phyloP scores from a whole-genome alignment of 2,797 vertebrate genomes.

The Simalia tracyae region DNA sequence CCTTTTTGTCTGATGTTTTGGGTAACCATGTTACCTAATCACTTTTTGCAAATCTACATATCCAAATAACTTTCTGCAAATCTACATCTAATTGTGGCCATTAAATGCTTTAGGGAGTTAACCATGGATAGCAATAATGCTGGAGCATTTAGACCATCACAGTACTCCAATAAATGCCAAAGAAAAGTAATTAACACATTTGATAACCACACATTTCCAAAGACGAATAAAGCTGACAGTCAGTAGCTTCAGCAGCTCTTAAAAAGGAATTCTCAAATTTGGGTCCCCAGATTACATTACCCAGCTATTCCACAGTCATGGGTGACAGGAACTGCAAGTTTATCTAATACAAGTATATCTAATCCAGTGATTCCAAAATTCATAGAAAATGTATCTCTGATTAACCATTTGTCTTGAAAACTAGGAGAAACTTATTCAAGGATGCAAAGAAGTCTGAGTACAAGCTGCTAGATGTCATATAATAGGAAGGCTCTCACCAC shows the following conservation, averaged over 20 bases:
- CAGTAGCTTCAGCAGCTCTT: not conserved
- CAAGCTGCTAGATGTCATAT: not conserved
- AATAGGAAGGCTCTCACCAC: not conserved
- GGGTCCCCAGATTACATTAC: not conserved
- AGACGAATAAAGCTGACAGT: not conserved
- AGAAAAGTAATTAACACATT: not conserved
- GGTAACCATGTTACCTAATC: not conserved
- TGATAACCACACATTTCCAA: not conserved
- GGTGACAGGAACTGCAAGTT: not conserved
- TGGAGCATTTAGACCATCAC: not conserved
- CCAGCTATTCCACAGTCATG: not conserved
- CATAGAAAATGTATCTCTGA: not conserved
- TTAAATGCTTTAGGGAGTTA: not conserved
- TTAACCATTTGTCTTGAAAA: not conserved
- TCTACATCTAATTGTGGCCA: not conserved
- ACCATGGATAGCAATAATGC: not conserved
- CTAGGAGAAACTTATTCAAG: not conserved
- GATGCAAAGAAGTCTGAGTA: not conserved
- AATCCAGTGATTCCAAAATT: not conserved
- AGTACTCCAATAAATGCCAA: not conserved
- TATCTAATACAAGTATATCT: not conserved
- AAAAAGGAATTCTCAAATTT: not conserved
- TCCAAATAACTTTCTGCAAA: not conserved
- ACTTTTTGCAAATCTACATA: not conserved
- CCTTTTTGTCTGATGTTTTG: not conserved